Conservation (phyloP, 2,888 invertebrate species). For the Drosophila merina region DNA sequence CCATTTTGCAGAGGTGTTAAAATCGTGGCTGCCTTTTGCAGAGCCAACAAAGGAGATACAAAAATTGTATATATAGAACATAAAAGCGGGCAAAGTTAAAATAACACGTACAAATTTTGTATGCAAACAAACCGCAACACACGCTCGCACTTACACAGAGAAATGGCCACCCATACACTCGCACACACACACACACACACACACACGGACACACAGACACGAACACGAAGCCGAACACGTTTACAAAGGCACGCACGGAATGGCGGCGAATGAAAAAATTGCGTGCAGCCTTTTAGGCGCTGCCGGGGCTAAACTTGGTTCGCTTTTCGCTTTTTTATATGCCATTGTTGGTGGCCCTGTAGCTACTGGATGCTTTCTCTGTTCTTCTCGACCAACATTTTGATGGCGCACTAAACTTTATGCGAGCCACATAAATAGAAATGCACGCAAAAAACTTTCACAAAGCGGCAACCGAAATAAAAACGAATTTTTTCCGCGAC, state of each 20-base stretch:
- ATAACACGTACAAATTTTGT: constrained; percentile 68
- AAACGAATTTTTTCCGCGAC: neutral
- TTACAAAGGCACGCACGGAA: constrained; percentile 41
- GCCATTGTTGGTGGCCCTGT: constrained; percentile 23
- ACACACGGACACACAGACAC: constrained; percentile 11
- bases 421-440: constrained; percentile 72
- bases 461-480: constrained; percentile 36
- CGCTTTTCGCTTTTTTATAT: constrained; percentile 21
- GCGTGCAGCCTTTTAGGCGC: constrained; percentile 75
- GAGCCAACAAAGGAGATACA: constrained; percentile 39
- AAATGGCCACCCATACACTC: no score
- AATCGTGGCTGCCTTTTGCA: constrained; percentile 36
- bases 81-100: constrained; percentile 56
- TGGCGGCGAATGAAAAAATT: constrained; percentile 66
- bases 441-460: constrained; percentile 63
- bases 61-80: constrained; percentile 49
- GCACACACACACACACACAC: constrained; percentile 10
- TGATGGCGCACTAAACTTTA: constrained; percentile 71
- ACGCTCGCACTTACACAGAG: constrained; percentile 19
- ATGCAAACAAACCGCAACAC: constrained; percentile 65
- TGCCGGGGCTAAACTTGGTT: constrained; percentile 17
- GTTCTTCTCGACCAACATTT: constrained; percentile 44
- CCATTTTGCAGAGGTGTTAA: constrained; percentile 55
- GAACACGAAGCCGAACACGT: constrained; percentile 11
- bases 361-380: neutral